Percentiles rank a stretch among this genome's conserved stretches.
Conservation (phyloP, 2,888 invertebrate species). For the Hyposoter dolosus region DNA sequence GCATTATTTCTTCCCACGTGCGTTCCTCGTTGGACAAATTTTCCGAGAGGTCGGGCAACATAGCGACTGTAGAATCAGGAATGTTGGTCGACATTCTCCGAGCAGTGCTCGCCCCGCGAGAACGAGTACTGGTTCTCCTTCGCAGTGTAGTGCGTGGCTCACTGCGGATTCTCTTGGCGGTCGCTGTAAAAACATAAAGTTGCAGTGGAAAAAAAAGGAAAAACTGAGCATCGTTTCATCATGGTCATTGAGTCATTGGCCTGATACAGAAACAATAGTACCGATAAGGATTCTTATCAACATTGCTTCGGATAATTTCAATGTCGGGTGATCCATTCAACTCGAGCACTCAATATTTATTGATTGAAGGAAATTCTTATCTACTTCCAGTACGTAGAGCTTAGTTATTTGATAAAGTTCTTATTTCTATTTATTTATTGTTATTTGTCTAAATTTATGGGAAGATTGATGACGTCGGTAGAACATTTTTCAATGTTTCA, state of each 20-base stretch:
- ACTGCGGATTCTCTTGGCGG: conserved; percentile 88
- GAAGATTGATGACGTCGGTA: neutral
- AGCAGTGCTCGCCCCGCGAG: conserved; percentile 86
- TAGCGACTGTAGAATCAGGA: conserved; percentile 90
- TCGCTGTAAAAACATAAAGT: conserved; percentile 85
- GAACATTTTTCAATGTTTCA: neutral
- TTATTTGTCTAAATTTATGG: neutral
- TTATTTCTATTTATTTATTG: neutral
- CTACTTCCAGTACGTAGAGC: neutral
- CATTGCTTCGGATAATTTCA: conserved; percentile 31
- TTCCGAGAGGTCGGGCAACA: conserved; percentile 94
- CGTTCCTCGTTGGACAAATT: conserved; percentile 93
- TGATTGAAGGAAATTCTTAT: neutral
- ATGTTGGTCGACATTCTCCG: conserved; percentile 86
- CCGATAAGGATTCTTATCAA: conserved; percentile 45
- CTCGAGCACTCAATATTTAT: neutral
- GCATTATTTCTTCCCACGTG: conserved; percentile 94
- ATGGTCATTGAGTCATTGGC: conserved; percentile 41
- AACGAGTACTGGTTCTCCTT: conserved; percentile 86
- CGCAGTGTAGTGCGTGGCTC: conserved; percentile 88
- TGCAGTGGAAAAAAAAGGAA: neutral
- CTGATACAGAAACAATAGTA: conserved; percentile 8
- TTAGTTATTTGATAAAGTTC: neutral
- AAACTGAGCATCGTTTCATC: neutral
- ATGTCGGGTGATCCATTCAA: conserved; percentile 24